Evolutionary conservation across 1,140 invertebrate genomes (phyloP), one percentile per base, ranked within the genome.

Genomic region (Aphis craccivora): DNA sequence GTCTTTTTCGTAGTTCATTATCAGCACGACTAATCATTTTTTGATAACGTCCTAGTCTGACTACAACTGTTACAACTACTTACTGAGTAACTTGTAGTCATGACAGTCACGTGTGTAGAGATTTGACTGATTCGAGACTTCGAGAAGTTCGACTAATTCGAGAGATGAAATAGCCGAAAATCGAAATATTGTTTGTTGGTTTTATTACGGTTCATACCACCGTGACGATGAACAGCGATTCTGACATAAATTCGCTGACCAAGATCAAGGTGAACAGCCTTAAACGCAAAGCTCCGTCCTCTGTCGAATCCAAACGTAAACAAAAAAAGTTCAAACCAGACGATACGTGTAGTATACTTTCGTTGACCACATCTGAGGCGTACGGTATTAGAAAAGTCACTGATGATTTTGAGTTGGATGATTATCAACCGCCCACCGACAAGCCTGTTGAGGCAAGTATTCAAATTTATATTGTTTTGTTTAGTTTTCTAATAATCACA

Each of bases 251-350:
- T 4, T 43, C 83, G 3, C 4, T 89, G n/a, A 23, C 87, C 48
- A 89, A 53, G 35, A 89, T 89, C n/a, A 53, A 14, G n/a, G 43
- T 35, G n/a, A 14, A n/a, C 30, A 20, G 25, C 1, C 89, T 30
- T 11, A 90, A 90, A 67, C 89, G 89, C 25, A 90, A 90, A 67
- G 53, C 51, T 11, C 6, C 88, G 35, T 60, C 88, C 37, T 30
- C 37, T 37, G 25, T n/a, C 6, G 14, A 18, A 0, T 60, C 51
- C 8, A 23, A 25, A 9, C 0, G 0, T 18, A 60, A 60, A 30
- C 37, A 23, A 25, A 90, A 90, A 18, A 37, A 23, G 11, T 55
- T 90, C 23, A 90, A 60, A n/a, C 3, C 51, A 1, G 22, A 89
- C 25, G 23, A 90, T 30, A 20, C 14, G 14, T 55, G 51, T 35